Percentiles rank a stretch among this genome's conserved stretches.
Evolutionary conservation across 2,888 invertebrate genomes (phyloP).

Genomic region (Meteorus colon): DNA sequence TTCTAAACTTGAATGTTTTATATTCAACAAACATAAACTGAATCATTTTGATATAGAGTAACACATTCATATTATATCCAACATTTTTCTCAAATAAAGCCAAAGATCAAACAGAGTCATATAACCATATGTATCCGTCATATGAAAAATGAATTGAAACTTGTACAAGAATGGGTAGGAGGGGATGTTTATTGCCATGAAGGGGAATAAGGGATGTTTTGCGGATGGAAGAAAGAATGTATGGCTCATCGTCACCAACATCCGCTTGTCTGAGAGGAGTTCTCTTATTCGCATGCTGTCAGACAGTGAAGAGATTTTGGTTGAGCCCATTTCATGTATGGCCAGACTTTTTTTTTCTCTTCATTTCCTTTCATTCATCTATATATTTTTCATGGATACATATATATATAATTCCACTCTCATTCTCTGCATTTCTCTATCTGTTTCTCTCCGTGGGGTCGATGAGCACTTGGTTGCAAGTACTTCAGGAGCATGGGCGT

Average conservation of each 20-base stretch:
- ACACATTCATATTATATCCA: constrained; percentile 9
- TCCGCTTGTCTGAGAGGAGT: constrained; percentile 43
- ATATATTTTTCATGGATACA: constrained; percentile 15
- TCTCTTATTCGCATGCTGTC: constrained; percentile 60
- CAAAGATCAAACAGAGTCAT: constrained; percentile 33
- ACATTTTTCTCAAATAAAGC: constrained; percentile 26
- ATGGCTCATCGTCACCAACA: constrained; percentile 39
- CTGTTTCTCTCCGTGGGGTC: constrained; percentile 20
- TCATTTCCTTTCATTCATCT: constrained; percentile 30
- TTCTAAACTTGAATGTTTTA: too few relatives aligned
- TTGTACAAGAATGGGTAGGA: constrained; percentile 9
- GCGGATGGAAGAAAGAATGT: constrained; percentile 5
- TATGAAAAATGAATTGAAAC: constrained; percentile 11
- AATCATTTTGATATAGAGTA: neutral
- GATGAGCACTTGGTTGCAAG: constrained; percentile 30
- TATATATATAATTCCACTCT: constrained; percentile 47
- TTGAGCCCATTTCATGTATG: constrained; percentile 29
- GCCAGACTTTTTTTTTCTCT: constrained; percentile 35
- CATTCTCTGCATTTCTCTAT: constrained; percentile 21
- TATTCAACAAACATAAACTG: too few relatives aligned
- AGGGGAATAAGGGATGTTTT: constrained; percentile 10
- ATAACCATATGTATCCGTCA: neutral
- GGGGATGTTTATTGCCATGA: neutral
- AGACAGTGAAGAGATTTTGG: constrained; percentile 53
- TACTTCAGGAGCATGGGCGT: constrained; percentile 31